phyloP scores from a whole-genome alignment of 2,888 invertebrate genomes.

The Hoplodrina ambigua region DNA sequence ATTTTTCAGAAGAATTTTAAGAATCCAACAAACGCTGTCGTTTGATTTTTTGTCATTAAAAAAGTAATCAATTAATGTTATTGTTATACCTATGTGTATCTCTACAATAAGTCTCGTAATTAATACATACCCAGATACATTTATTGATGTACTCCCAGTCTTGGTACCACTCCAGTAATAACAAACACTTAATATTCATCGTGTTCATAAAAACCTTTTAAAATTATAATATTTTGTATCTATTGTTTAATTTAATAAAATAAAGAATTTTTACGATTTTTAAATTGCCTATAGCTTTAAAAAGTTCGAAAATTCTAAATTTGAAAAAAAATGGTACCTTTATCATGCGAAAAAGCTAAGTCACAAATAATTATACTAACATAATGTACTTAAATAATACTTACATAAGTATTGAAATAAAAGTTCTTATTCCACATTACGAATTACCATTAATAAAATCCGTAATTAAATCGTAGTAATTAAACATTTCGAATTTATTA shows the following conservation, averaged over 20 bases:
- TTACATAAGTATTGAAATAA: neutral
- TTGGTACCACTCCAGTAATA: constrained; percentile 83
- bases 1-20: neutral
- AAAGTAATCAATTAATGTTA: constrained; percentile 3
- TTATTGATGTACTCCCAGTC: constrained; percentile 84
- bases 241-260: too few relatives aligned
- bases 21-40: neutral
- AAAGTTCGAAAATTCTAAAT: constrained; percentile 32
- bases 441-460: neutral
- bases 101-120: constrained; percentile 14
- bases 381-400: too few relatives aligned
- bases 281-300: constrained; percentile 18
- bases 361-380: neutral
- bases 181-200: constrained; percentile 72
- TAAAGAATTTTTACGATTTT: constrained; percentile 52
- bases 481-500: constrained; percentile 12
- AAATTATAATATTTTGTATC: neutral
- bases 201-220: constrained; percentile 35
- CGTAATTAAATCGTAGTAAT: too few relatives aligned
- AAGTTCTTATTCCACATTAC: neutral
- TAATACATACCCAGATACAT: constrained; percentile 83
- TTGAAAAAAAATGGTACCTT: constrained; percentile 18
- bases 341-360: neutral
- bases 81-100: neutral
- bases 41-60: neutral